These are phyloP conservation scores for Aphodius granarius DNA, from an alignment of 2,888 invertebrate species.

Conservation along the genomic window DNA sequence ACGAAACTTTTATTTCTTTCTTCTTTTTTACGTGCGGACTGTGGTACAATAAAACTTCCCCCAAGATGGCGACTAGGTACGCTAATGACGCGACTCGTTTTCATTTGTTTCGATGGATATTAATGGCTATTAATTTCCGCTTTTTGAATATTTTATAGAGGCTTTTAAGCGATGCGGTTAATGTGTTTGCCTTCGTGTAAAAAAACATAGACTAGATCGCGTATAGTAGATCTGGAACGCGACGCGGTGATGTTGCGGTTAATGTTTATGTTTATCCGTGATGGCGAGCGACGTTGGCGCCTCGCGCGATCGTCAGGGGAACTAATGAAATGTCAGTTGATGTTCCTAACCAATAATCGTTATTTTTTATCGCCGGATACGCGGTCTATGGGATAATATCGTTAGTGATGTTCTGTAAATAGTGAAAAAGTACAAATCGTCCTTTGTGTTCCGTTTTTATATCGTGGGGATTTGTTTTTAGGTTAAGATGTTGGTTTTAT, in stretches of 20 bases:
- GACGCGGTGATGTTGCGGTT: not conserved
- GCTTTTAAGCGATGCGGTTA: not conserved
- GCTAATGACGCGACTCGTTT: not conserved
- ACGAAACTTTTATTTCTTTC: not conserved
- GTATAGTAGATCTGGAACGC: no score
- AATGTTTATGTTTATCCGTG: not conserved
- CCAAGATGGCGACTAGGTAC: not conserved
- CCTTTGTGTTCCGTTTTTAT: not conserved
- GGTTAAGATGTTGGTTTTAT: no score
- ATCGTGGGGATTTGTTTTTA: not conserved
- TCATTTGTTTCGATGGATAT: not conserved
- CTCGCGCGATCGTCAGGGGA: not conserved
- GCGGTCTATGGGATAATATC: not conserved
- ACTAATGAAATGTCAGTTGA: not conserved
- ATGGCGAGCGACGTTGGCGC: not conserved
- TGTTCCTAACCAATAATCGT: not conserved
- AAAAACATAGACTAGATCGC: no score
- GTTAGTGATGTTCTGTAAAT: not conserved
- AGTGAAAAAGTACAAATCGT: not conserved
- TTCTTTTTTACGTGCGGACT: conserved; percentile 14
- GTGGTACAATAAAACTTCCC: conserved; percentile 11
- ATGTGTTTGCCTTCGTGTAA: not conserved
- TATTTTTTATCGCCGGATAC: not conserved
- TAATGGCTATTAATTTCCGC: not conserved
- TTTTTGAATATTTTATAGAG: not conserved